Evolutionary conservation across 2,888 invertebrate species (phyloP), one percentile per base, ranked within the genome.

Genomic region (Octonoba sinensis): DNA sequence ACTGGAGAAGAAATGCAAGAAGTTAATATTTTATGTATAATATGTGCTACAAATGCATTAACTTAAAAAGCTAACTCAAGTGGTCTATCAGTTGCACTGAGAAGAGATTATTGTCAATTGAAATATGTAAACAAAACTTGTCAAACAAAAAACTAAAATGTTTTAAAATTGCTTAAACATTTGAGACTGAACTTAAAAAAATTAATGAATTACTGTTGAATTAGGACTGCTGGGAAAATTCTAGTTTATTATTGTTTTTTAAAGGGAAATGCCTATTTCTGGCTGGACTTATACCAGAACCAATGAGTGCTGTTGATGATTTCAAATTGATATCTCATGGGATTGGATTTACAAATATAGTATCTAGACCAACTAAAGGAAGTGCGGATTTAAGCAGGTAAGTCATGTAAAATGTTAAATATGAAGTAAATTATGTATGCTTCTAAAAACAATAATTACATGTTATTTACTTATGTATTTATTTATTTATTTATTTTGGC

Each of bases 271-370:
- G 97, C 89, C 91, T 98, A 84, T 97, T 95, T 90, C 91, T 97
- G 86, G 96, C 97, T 65, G 97, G 97, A 11, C 91, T 99, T 78
- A 97, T 97, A 18, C 92, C 96, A 82, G 96, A 97, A 88, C 97
- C 96, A 88, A 94, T 98, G 93, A 96, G 94, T 87, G 96, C 97
- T 1, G 96, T 97, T 87, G 97, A 98, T 89, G 98, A 99, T 90
- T 95, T 93, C 88, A 96, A 96, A 90, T 90, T 98, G 81, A 89
- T 97, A 72, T 95, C 96, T 89, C 94, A 94, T 88, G 97, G 98
- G 83, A 97, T 99, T 87, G 98, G 98, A 4, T 97, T 99, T 90
- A 99, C 98, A 86, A 99, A 99, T 90, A 97, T 99, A 93, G 97
- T 98, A 84, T 92, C 94, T 85, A 92, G 98, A 84, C 96, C 98